Percentiles rank a stretch among this genome's conserved stretches.
These are phyloP conservation scores for Miltochrista miniata DNA, from an alignment of 2,888 invertebrate genomes.

Conservation along the genomic window DNA sequence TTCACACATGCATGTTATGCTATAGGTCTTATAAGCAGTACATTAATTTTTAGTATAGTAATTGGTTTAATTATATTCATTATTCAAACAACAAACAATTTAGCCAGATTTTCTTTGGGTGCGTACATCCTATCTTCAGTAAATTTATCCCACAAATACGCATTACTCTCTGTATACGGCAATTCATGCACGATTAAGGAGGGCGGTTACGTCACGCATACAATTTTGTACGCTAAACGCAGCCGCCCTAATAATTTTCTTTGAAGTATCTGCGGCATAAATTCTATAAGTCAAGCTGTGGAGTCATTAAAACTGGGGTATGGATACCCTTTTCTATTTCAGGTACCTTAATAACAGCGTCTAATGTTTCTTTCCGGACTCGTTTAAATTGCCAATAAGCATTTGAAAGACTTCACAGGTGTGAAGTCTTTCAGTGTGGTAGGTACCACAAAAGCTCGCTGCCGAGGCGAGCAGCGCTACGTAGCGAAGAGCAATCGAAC, in stretches of 20 bases:
- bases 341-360: no score
- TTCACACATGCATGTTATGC: no score
- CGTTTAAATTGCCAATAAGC: no score
- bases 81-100: neutral
- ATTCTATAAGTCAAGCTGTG: constrained; percentile 2
- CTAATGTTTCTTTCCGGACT: neutral
- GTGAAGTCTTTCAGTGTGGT: no score
- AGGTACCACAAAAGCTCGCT: no score
- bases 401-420: no score
- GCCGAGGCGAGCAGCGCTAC: no score
- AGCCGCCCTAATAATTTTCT: constrained; percentile 5
- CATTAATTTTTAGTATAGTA: no score
- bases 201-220: constrained; percentile 4
- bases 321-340: neutral
- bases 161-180: neutral
- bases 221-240: constrained; percentile 4
- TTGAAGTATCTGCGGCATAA: constrained; percentile 2
- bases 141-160: neutral
- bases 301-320: neutral
- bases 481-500: no score
- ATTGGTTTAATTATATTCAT: no score
- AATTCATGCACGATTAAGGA: constrained; percentile 2
- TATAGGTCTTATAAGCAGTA: no score
- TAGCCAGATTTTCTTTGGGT: neutral
- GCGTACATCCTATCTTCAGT: neutral